These are phyloP conservation scores for Ochlodes sylvanus DNA, from an alignment of 2,888 invertebrate genomes.

Conservation along the genomic window DNA sequence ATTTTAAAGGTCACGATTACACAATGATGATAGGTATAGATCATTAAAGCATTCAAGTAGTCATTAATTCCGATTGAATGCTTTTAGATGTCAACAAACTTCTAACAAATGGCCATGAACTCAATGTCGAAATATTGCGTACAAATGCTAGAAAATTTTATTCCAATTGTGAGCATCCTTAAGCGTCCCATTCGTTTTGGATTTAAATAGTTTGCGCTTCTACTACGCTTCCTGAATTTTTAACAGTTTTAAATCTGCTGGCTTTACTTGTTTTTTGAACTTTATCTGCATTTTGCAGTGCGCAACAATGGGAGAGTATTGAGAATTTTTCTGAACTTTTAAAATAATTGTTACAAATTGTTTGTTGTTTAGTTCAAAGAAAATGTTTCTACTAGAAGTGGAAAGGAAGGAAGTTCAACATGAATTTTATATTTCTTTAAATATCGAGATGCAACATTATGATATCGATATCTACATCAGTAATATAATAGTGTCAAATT, in stretches of 20 bases:
- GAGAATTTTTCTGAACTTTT: constrained; percentile 28
- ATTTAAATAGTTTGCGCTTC: constrained; percentile 39
- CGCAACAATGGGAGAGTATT: constrained; percentile 29
- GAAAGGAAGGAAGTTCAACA: neutral
- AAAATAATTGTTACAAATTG: constrained; percentile 24
- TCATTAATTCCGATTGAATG: neutral
- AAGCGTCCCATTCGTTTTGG: constrained; percentile 37
- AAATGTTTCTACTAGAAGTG: neutral
- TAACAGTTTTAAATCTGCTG: constrained; percentile 38
- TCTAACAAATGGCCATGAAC: neutral
- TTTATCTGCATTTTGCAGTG: constrained; percentile 36
- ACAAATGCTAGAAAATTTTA: constrained; percentile 11
- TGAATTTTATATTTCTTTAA: neutral
- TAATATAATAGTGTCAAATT: neutral
- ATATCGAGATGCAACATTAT: neutral
- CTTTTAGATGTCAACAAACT: neutral
- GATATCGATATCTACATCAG: constrained; percentile 21
- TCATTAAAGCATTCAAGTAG: too few species aligned
- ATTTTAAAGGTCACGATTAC: too few species aligned
- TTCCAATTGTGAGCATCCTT: constrained; percentile 31
- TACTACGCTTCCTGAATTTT: constrained; percentile 38
- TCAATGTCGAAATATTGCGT: neutral
- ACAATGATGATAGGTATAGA: too few species aligned
- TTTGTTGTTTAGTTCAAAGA: neutral
- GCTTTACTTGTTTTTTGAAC: constrained; percentile 36